Conservation (phyloP, 2,888 invertebrate genomes). For the Drosophila mulleri region DNA sequence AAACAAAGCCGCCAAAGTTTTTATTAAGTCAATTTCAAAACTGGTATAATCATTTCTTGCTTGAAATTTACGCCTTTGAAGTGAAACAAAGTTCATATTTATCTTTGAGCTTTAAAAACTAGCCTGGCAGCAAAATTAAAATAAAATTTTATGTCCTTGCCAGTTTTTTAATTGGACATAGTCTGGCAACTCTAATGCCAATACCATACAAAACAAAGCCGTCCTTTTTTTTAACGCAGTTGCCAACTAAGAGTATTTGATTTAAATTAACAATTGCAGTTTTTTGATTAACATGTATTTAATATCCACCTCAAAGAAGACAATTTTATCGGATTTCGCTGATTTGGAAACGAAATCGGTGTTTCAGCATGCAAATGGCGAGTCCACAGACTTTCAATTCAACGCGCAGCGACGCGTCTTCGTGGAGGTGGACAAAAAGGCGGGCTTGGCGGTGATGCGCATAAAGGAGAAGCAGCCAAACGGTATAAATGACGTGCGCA, state of each 20-base stretch:
- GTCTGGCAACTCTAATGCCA: conserved; percentile 28
- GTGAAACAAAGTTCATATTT: too few species aligned
- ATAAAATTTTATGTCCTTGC: not conserved
- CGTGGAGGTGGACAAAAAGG: conserved; percentile 82
- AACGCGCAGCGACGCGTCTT: conserved; percentile 79
- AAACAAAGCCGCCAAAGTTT: not conserved
- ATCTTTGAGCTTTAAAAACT: not conserved
- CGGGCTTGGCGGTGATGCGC: conserved; percentile 82
- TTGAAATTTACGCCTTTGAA: not conserved
- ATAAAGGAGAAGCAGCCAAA: conserved; percentile 74
- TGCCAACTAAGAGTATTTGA: not conserved
- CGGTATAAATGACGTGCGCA: conserved; percentile 49
- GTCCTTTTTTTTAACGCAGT: conserved; percentile 14
- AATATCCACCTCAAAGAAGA: conserved; percentile 82
- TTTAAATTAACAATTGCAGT: not conserved
- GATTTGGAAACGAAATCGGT: conserved; percentile 80
- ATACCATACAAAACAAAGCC: conserved; percentile 2
- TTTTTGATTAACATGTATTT: conserved; percentile 75
- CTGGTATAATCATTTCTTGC: not conserved
- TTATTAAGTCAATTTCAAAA: not conserved
- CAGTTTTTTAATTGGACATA: not conserved
- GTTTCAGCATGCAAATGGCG: conserved; percentile 79
- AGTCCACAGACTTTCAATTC: conserved; percentile 83
- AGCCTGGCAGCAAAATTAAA: not conserved
- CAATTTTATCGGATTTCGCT: conserved; percentile 80